A percentile compares a stretch with the other conserved stretches of the same genome.
Evolutionary conservation across 1,140 invertebrate species (phyloP).

Genomic region (Phymorhynchus buccinoides): DNA sequence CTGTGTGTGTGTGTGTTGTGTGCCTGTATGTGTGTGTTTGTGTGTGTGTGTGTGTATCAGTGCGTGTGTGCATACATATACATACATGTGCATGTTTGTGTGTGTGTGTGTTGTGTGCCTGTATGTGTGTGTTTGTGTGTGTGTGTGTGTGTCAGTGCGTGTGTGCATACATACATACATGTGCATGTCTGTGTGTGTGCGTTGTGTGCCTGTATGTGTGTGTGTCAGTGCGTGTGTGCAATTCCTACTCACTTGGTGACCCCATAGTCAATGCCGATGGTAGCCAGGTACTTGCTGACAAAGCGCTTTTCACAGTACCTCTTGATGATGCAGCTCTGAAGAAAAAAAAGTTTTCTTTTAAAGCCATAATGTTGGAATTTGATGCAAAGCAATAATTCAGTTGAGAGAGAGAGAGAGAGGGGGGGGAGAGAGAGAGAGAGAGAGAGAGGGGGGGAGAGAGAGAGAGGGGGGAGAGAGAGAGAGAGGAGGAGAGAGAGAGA

Average conservation of each 20-base stretch:
- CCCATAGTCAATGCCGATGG: slow-evolving; percentile 77
- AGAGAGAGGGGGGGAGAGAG: too few species aligned
- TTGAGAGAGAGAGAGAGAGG: too few species aligned
- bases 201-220: too few species aligned
- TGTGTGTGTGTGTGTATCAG: slow-evolving; percentile 11
- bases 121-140: too few species aligned
- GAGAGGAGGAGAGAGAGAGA: too few species aligned
- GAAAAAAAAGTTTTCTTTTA: slow-evolving; percentile 51
- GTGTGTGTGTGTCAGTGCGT: background rate
- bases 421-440: too few species aligned
- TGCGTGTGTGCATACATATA: too few species aligned
- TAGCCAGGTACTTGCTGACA: slow-evolving; percentile 75
- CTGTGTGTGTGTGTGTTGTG: background rate
- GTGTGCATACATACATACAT: background rate
- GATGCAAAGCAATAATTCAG: too few species aligned
- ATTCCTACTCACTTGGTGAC: slow-evolving; percentile 72
- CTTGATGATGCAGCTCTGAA: slow-evolving; percentile 76
- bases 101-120: slow-evolving; percentile 8
- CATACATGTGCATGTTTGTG: too few species aligned
- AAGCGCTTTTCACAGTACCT: slow-evolving; percentile 76
- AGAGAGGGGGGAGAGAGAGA: too few species aligned
- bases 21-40: slow-evolving; percentile 6
- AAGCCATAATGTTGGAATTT: too few species aligned
- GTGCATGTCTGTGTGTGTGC: background rate
- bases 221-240: slow-evolving; percentile 1